These are phyloP conservation scores for Lerema accius DNA, from an alignment of 1,140 invertebrate species.

Conservation along the genomic window DNA sequence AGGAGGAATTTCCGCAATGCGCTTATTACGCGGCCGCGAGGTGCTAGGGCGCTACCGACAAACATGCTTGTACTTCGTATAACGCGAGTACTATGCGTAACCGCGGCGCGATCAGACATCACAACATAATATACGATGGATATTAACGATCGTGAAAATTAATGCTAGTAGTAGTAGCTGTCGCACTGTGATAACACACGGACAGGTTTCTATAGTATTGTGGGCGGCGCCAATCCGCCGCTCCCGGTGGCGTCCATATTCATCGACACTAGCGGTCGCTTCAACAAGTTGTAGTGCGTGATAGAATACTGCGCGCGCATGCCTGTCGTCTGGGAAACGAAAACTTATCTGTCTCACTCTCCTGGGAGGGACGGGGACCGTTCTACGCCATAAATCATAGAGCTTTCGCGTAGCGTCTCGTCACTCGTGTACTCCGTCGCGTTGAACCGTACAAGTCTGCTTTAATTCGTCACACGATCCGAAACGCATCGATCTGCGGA, in stretches of 20 bases:
- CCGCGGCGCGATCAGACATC: too few relatives aligned
- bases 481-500: constrained; percentile 16
- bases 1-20: too few relatives aligned
- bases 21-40: too few relatives aligned
- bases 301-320: constrained; percentile 43
- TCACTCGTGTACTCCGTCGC: background rate
- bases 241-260: constrained; percentile 33
- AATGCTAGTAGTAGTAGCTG: background rate
- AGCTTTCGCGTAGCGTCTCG: constrained; percentile 17
- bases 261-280: constrained; percentile 30
- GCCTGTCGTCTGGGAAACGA: constrained; percentile 10
- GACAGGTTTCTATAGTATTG: constrained; percentile 1
- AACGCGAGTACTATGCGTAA: too few relatives aligned
- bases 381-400: constrained; percentile 18
- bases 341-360: constrained; percentile 17
- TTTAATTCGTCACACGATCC: constrained; percentile 4
- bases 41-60: background rate
- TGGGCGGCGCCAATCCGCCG: constrained; percentile 10
- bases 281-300: constrained; percentile 54
- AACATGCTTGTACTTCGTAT: background rate
- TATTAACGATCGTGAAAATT: background rate
- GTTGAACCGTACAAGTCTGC: constrained; percentile 2
- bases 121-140: too few relatives aligned
- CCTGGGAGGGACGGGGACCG: constrained; percentile 6
- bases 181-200: background rate